Percentiles rank a stretch among this genome's conserved stretches.
phyloP scores from a whole-genome alignment of 2,888 invertebrate species.

The Drosophila planitibia region DNA sequence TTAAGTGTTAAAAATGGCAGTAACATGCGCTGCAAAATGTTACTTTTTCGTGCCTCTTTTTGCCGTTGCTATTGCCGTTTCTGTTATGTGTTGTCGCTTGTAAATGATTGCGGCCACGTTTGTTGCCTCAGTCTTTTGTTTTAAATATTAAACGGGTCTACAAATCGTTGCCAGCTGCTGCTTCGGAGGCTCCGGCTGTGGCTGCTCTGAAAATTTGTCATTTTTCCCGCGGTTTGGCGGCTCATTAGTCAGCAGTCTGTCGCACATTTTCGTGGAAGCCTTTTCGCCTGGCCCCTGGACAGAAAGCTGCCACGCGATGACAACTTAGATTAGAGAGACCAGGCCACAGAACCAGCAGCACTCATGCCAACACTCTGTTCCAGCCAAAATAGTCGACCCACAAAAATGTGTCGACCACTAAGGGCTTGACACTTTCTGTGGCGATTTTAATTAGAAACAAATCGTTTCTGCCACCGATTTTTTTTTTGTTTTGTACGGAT shows the following conservation, averaged over 20 bases:
- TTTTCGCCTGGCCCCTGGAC: constrained; percentile 52
- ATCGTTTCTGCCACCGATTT: constrained; percentile 34
- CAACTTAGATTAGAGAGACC: constrained; percentile 66
- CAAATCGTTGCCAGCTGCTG: constrained; percentile 66
- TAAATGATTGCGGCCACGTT: constrained; percentile 69
- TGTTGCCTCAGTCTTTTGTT: constrained; percentile 77
- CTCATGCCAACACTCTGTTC: constrained; percentile 18
- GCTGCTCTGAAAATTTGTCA: constrained; percentile 73
- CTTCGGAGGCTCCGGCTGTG: constrained; percentile 8
- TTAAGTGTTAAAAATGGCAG: constrained; percentile 81
- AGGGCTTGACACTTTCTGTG: constrained; percentile 79
- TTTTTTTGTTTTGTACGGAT: neutral
- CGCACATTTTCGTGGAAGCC: constrained; percentile 79
- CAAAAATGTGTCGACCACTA: constrained; percentile 52
- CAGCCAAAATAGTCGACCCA: constrained; percentile 33
- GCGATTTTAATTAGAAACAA: constrained; percentile 76
- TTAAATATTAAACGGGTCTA: constrained; percentile 79
- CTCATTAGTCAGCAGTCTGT: constrained; percentile 75
- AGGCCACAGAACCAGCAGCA: constrained; percentile 11
- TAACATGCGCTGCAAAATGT: constrained; percentile 76
- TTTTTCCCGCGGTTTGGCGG: constrained; percentile 81
- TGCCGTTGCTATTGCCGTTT: constrained; percentile 8
- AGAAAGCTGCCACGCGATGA: constrained; percentile 80
- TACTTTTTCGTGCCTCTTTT: constrained; percentile 72
- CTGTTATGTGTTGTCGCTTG: constrained; percentile 60